Evolutionary conservation across 2,113 vertebrate species (phyloP).

Genomic region (Suricata suricatta): DNA sequence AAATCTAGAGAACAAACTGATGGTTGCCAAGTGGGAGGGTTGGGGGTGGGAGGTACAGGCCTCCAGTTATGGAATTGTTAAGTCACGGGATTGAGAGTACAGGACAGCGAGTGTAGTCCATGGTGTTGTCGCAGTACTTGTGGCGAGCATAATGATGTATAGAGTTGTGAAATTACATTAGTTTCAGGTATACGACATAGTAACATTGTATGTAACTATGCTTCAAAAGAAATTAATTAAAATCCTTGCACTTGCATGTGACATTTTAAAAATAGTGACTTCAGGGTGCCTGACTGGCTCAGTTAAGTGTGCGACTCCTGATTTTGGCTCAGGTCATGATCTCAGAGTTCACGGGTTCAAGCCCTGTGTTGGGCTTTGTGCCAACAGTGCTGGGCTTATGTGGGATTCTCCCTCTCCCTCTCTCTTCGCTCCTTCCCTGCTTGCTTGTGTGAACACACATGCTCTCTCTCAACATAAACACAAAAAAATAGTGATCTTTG

Average conservation of each 20-base stretch:
- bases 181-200: no score
- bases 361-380: no score
- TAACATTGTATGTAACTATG: background rate
- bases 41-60: background rate
- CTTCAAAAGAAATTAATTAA: background rate
- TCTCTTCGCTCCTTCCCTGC: no score
- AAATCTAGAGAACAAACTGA: background rate
- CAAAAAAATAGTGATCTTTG: no score
- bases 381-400: no score
- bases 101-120: background rate
- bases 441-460: no score
- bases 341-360: no score
- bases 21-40: background rate
- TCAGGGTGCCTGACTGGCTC: no score
- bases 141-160: background rate
- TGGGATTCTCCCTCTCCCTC: no score
- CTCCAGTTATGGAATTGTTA: background rate
- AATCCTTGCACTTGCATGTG: background rate
- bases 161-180: background rate
- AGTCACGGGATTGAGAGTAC: background rate
- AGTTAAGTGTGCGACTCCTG: no score
- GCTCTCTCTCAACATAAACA: no score
- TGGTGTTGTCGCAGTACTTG: background rate
- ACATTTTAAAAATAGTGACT: conserved; percentile 3
- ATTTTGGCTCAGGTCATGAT: no score